A percentile compares a stretch with the other conserved stretches of the same genome.
phyloP scores from a whole-genome alignment of 92 coral and sea anemone genomes.

The Epizoanthus illoricatus region DNA sequence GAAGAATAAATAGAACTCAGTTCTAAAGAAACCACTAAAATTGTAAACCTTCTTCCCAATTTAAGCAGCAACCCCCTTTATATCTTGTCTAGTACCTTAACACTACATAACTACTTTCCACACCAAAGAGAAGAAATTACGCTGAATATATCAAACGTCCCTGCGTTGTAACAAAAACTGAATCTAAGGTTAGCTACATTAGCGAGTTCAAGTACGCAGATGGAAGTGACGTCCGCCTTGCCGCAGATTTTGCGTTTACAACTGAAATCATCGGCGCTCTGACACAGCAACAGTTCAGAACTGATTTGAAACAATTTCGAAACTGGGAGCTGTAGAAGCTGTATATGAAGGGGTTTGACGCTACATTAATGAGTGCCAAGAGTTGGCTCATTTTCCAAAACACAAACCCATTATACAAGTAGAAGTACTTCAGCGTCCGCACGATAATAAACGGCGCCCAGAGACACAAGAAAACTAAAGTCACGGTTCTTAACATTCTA shows the following conservation, averaged over 20 bases:
- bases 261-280: background rate
- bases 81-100: too few relatives aligned
- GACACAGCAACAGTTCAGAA: slow-evolving; percentile 62
- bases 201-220: slow-evolving; percentile 18
- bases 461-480: slow-evolving; percentile 47
- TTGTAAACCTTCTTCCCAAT: too few relatives aligned
- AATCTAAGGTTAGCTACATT: background rate
- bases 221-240: background rate
- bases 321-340: slow-evolving; percentile 75
- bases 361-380: slow-evolving; percentile 61
- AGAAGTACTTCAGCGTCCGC: slow-evolving; percentile 68
- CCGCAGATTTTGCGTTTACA: background rate
- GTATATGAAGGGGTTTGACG: slow-evolving; percentile 80
- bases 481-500: slow-evolving; percentile 63
- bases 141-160: too few relatives aligned
- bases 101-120: too few relatives aligned
- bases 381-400: slow-evolving; percentile 74
- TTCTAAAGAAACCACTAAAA: too few relatives aligned
- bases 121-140: too few relatives aligned
- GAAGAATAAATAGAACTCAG: background rate
- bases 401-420: slow-evolving; percentile 54
- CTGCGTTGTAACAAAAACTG: background rate
- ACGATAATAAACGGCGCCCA: slow-evolving; percentile 74
- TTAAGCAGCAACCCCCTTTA: too few relatives aligned
- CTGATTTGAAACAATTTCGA: slow-evolving; percentile 58